phyloP scores from a whole-genome alignment of 2,113 vertebrate species.

The Notarius quadriscutis region DNA sequence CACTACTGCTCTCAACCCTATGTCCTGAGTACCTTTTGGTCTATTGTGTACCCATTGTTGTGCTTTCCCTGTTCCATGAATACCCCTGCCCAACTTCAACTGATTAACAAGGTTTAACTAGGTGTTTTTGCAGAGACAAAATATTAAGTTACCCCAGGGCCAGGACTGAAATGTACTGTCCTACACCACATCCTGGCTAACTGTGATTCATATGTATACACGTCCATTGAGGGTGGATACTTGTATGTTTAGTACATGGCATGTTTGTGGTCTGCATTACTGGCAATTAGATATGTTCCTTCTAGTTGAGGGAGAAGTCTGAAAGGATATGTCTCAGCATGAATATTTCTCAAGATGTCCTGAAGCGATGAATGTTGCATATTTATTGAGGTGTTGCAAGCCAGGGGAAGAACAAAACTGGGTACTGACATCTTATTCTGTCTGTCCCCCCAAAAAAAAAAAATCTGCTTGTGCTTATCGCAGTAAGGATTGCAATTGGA shows the following conservation, averaged over 20 bases:
- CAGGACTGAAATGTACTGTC: not conserved
- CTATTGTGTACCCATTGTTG: too few relatives aligned
- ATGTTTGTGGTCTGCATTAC: not conserved
- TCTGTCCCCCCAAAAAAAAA: too few relatives aligned
- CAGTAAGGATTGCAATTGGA: slow-evolving; percentile 5
- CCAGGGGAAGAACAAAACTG: slow-evolving; percentile 19
- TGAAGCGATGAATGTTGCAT: slow-evolving; percentile 26
- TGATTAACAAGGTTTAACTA: not conserved
- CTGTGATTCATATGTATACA: not conserved
- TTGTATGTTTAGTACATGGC: not conserved
- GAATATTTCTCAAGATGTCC: slow-evolving; percentile 27
- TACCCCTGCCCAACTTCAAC: too few relatives aligned
- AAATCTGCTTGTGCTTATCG: slow-evolving; percentile 32
- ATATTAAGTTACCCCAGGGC: not conserved
- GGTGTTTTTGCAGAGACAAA: too few relatives aligned
- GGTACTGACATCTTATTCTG: slow-evolving; percentile 21
- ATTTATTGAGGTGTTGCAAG: slow-evolving; percentile 29
- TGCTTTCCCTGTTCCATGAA: not conserved
- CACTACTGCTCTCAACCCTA: not conserved
- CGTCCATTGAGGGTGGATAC: not conserved
- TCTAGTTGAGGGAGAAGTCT: not conserved
- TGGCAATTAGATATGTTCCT: not conserved
- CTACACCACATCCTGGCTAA: not conserved
- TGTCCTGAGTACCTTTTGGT: not conserved
- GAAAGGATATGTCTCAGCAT: slow-evolving; percentile 21